Evolutionary conservation across 2,113 vertebrate genomes (phyloP).

Genomic region (Anser cygnoides): DNA sequence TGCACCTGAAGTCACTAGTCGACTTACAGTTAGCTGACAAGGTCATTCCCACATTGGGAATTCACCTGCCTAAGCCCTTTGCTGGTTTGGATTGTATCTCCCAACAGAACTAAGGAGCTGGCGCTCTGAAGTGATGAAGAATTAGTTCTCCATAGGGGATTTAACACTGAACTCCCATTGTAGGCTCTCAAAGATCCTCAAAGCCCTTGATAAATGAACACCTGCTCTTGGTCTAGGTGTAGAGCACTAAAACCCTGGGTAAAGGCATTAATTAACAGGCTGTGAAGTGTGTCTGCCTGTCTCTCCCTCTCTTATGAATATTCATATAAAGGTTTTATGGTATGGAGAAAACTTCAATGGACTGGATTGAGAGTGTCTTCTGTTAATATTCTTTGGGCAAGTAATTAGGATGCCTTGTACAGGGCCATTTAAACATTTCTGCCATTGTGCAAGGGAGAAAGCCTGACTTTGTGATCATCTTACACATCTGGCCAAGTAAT

Average conservation of each 20-base stretch:
- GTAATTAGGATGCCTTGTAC: neutral
- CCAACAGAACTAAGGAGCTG: neutral
- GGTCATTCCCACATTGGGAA: neutral
- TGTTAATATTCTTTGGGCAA: neutral
- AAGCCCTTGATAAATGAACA: neutral
- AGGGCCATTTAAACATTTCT: slow-evolving; percentile 2
- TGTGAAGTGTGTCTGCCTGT: neutral
- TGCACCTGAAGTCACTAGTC: neutral
- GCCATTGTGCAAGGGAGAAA: slow-evolving; percentile 18
- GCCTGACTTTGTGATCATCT: neutral
- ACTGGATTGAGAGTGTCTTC: slow-evolving; percentile 1
- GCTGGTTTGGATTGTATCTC: neutral
- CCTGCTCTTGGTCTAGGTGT: neutral
- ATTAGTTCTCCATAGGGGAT: neutral
- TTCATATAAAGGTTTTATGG: slow-evolving; percentile 37
- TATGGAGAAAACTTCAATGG: neutral
- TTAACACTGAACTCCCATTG: neutral
- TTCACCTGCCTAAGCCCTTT: neutral
- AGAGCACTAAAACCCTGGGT: neutral
- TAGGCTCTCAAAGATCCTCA: neutral
- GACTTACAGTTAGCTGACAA: neutral
- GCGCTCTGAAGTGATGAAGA: neutral
- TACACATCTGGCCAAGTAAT: neutral
- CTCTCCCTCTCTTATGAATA: neutral
- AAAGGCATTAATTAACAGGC: slow-evolving; percentile 30